phyloP scores from a whole-genome alignment of 2,797 vertebrate genomes.

The Xiphorhynchus erythropygius region DNA sequence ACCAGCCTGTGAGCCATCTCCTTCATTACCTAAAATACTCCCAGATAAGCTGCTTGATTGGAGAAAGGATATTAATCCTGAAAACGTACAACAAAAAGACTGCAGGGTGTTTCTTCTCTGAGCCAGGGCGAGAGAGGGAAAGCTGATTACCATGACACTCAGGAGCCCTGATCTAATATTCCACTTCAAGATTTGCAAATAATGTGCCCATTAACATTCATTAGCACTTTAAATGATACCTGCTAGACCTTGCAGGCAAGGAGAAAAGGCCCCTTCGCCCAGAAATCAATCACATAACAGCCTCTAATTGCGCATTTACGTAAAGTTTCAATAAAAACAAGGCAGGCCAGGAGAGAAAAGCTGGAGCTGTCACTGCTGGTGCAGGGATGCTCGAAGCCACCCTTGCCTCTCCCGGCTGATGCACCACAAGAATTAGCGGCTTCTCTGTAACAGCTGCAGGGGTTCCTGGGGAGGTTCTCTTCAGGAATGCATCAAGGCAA shows the following conservation, averaged over 20 bases:
- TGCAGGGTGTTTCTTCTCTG: conserved; percentile 47
- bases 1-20: conserved; percentile 34
- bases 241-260: conserved; percentile 61
- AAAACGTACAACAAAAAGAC: conserved; percentile 58
- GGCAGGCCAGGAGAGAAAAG: not conserved
- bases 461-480: not conserved
- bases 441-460: not conserved
- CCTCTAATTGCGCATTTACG: conserved; percentile 32
- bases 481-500: not conserved
- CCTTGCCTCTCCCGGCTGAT: not conserved
- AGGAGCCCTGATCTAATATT: conserved; percentile 70
- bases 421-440: not conserved
- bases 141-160: conserved; percentile 69
- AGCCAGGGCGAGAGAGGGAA: conserved; percentile 41
- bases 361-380: not conserved
- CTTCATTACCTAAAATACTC: conserved; percentile 16
- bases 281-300: conserved; percentile 49
- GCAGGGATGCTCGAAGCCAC: not conserved
- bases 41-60: conserved; percentile 51
- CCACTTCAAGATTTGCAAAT: conserved; percentile 71
- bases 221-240: conserved; percentile 74
- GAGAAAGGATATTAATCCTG: conserved; percentile 60
- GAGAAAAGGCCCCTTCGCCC: conserved; percentile 45
- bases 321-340: conserved; percentile 19
- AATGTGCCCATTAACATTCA: conserved; percentile 71